Base-by-base conservation (phyloP, 2,797 vertebrate genomes). In the Varecia variegata region DNA sequence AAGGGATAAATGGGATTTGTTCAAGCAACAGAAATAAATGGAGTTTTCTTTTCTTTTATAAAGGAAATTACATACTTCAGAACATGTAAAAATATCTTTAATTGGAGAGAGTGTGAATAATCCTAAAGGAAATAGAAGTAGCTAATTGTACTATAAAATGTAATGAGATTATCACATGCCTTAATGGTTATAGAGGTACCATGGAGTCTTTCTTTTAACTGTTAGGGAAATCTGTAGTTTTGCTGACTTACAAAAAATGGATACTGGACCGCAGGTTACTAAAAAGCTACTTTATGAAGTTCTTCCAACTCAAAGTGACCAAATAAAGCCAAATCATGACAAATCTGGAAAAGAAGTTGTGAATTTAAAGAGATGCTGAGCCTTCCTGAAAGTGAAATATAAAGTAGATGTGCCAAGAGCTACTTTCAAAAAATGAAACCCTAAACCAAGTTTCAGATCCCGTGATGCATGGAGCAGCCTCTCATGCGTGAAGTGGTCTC, bases 31-130 rank as follows among this genome's bases (percentile, higher is more conserved):
- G 45, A 58, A 92, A 86, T n/a, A 90, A 71, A 81, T 14, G 40
- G 47, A 83, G 35, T 2, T 3, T 17, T 92, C n/a, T 92, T 90
- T 54, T 83, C 40, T 88, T 84, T 80, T 54, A 86, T 62, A 90
- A 56, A 93, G 40, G 43, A 50, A 94, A 96, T 84, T 76, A 79
- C 21, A 82, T 35, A 90, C 43, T 88, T 76, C 52, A 74, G 35
- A 95, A 90, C 58, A 93, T 47, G 95, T 96, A 95, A 93, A 97
- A 90, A 93, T 95, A 93, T 56, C 50, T 95, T 77, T 94, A 93
- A 90, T 62, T 92, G 92, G 84, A 95, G 14, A 82, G 7, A 87
- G 40, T 84, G 54, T 90, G 88, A 93, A 52, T 84, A 88, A 82
- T 18, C 47, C 90, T 93, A 73, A 86, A 92, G 81, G 82, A 95